Conservation (phyloP, 2,888 invertebrate species). For the Hydrotaea cyrtoneurina region DNA sequence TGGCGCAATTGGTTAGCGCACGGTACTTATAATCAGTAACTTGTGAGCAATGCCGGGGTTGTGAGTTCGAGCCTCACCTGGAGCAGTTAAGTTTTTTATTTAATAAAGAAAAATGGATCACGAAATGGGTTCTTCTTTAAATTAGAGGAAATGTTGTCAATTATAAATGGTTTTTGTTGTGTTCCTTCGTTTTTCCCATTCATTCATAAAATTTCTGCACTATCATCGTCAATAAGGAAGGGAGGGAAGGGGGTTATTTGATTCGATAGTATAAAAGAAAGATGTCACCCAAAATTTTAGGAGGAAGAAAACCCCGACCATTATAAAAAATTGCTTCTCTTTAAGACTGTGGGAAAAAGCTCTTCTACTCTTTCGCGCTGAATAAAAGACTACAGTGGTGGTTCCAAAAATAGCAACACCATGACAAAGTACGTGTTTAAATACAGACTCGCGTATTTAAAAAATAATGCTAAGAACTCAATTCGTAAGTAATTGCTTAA, state of each 20-base stretch:
- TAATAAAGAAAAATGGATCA: neutral
- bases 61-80: constrained; percentile 99
- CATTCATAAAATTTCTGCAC: neutral
- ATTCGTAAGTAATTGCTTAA: no score
- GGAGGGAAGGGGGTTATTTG: no score
- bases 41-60: constrained; percentile 98
- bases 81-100: constrained; percentile 83
- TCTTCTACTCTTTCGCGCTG: no score
- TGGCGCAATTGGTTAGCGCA: constrained; percentile 99
- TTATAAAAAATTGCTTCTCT: no score
- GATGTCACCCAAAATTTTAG: neutral
- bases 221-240: neutral
- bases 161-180: neutral
- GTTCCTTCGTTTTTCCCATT: neutral
- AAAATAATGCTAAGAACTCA: no score
- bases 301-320: no score
- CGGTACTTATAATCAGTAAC: constrained; percentile 99
- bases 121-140: neutral
- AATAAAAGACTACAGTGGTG: no score
- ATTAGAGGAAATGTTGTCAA: neutral
- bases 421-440: no score
- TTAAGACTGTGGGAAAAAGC: neutral
- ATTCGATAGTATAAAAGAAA: no score
- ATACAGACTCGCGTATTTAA: no score
- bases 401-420: constrained; percentile 15